These are phyloP conservation scores for Drosophila nr. medialis DNA, from an alignment of 2,888 invertebrate species.

Conservation along the genomic window DNA sequence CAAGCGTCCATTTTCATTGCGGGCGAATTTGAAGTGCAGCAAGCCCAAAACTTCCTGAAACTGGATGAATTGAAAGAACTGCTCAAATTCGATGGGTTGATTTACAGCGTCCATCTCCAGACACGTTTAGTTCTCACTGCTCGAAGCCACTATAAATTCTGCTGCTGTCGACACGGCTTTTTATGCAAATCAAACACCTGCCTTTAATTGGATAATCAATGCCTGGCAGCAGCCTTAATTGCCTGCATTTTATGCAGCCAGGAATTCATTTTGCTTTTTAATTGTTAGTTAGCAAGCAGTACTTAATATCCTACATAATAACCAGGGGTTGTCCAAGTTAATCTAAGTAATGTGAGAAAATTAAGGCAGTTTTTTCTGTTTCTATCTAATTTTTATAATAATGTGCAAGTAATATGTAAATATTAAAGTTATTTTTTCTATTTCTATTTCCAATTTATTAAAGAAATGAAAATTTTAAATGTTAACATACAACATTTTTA, in stretches of 20 bases:
- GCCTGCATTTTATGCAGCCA: constrained; percentile 11
- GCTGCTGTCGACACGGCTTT: background rate
- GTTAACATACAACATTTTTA: no score
- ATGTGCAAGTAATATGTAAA: no score
- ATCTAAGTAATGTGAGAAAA: background rate
- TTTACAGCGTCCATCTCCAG: constrained; percentile 1
- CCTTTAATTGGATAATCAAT: constrained; percentile 29
- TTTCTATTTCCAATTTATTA: no score
- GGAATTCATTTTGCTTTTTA: constrained; percentile 26
- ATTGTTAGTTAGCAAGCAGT: constrained; percentile 20
- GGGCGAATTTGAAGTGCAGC: constrained; percentile 39
- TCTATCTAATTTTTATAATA: background rate
- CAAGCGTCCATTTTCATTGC: constrained; percentile 43
- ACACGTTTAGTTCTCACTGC: background rate
- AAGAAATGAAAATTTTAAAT: no score
- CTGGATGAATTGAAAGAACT: constrained; percentile 35
- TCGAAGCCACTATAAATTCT: background rate
- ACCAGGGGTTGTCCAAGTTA: background rate
- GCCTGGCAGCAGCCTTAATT: constrained; percentile 21
- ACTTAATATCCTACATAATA: background rate
- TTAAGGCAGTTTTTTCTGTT: background rate
- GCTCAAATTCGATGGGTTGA: constrained; percentile 47
- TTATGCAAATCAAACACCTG: constrained; percentile 22
- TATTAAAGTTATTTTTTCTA: no score
- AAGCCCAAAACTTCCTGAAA: constrained; percentile 21